A percentile compares a stretch with the other conserved stretches of the same genome.
Conservation (phyloP, 2,888 invertebrate species). For the Apodemia duryi region DNA sequence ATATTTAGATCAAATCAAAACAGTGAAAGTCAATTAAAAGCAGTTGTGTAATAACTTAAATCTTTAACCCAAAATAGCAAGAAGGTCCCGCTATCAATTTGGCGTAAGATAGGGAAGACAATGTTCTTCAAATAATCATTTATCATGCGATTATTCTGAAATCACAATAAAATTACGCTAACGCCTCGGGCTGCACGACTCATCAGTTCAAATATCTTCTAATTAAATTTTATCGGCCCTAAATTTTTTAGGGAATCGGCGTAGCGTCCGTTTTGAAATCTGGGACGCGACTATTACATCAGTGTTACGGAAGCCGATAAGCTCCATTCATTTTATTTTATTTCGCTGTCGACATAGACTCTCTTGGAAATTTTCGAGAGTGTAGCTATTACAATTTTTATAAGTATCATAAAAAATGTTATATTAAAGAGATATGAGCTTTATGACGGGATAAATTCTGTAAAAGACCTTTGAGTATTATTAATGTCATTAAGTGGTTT, state of each 20-base stretch:
- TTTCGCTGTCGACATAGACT: constrained; percentile 11
- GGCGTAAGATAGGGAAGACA: too few species aligned
- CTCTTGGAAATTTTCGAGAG: background rate
- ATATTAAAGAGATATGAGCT: constrained; percentile 3
- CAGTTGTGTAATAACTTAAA: too few species aligned
- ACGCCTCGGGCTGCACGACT: constrained; percentile 51
- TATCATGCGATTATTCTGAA: constrained; percentile 64
- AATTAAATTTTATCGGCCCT: constrained; percentile 55
- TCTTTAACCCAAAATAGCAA: too few species aligned
- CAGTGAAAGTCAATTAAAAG: too few species aligned
- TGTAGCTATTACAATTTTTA: constrained; percentile 13
- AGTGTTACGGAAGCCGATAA: constrained; percentile 19
- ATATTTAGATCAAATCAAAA: too few species aligned
- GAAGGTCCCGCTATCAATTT: too few species aligned
- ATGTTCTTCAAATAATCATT: constrained; percentile 36
- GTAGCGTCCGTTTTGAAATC: constrained; percentile 19
- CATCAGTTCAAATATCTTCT: constrained; percentile 58
- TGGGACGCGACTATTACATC: constrained; percentile 19
- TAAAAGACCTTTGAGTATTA: background rate
- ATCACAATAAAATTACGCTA: constrained; percentile 67
- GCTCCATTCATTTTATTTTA: constrained; percentile 18
- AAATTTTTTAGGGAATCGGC: constrained; percentile 20
- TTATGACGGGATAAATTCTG: background rate
- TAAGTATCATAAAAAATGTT: constrained; percentile 11
- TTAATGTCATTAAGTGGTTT: background rate